These are phyloP conservation scores for Bos javanicus DNA, from an alignment of 2,113 vertebrate species.

Conservation along the genomic window DNA sequence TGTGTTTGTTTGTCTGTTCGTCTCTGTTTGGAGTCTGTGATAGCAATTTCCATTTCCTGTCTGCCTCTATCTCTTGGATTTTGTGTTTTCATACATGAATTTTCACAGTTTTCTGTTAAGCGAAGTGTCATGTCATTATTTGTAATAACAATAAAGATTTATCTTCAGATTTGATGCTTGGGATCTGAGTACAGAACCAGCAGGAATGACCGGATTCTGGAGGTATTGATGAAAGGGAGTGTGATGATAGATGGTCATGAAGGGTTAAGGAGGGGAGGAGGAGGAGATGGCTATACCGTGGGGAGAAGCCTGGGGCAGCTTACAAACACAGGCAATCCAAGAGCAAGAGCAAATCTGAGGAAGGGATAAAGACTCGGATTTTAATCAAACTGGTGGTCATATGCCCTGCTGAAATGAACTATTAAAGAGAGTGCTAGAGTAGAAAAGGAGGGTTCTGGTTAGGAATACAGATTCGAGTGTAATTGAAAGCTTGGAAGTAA, in stretches of 20 bases:
- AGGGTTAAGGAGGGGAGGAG: not conserved
- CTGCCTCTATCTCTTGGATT: not conserved
- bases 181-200: not conserved
- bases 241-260: not conserved
- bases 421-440: not conserved
- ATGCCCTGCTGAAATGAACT: not conserved
- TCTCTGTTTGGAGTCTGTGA: not conserved
- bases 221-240: not conserved
- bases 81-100: not conserved
- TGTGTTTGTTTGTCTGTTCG: not conserved
- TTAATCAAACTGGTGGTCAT: not conserved
- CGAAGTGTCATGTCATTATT: not conserved
- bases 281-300: rapidly evolving
- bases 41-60: not conserved
- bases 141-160: not conserved
- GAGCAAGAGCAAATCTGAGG: not conserved
- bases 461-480: not conserved
- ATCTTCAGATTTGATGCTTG: not conserved
- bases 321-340: rapidly evolving
- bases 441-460: not conserved
- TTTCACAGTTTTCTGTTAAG: not conserved
- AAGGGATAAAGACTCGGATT: not conserved
- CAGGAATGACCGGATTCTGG: not conserved
- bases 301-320: not conserved
- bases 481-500: not conserved